Base-by-base conservation (phyloP, 2,888 invertebrate genomes). In the Nemurella pictetii region DNA sequence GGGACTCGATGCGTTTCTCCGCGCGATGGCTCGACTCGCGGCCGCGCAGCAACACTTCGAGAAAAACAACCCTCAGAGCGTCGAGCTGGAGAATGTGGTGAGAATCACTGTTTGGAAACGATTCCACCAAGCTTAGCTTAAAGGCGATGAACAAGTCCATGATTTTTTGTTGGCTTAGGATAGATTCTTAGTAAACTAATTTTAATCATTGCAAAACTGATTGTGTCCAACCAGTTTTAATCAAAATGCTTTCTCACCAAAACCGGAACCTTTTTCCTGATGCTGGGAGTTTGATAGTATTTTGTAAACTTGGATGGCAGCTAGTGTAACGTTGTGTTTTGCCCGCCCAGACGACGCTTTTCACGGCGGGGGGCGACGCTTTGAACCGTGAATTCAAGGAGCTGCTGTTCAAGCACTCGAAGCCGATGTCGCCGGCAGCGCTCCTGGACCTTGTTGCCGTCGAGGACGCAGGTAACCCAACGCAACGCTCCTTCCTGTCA, bases 81-180 rank as follows among this genome's bases (percentile, higher is more conserved):
- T 97, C 29, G 98, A 99, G 90, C 90, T 98, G 84, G 96, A 97
- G 89, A 98, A 98, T 91, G 96, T 99, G 87, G 97, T 97, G 91
- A 92, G 94, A 75, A 20, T 0, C 0, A 27, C 25, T 84, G 78
- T 78, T 81, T 29, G 28, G 27, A 0, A 1, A 81, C 7, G 32
- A 29, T 81, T 20, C 25, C 15, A 28, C 26, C n/a, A n/a, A n/a
- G n/a, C n/a, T n/a, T n/a, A n/a, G n/a, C n/a, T n/a, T n/a, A n/a
- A n/a, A n/a, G n/a, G n/a, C n/a, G n/a, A n/a, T n/a, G n/a, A n/a
- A n/a, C n/a, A n/a, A n/a, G n/a, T n/a, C n/a, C n/a, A n/a, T n/a
- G n/a, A n/a, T n/a, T n/a, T n/a, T n/a, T n/a, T n/a, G n/a, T n/a
- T n/a, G n/a, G n/a, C n/a, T n/a, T n/a, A n/a, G n/a, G n/a, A n/a